Base-by-base conservation (phyloP, 2,797 vertebrate genomes). In the Buceros bicornis region DNA sequence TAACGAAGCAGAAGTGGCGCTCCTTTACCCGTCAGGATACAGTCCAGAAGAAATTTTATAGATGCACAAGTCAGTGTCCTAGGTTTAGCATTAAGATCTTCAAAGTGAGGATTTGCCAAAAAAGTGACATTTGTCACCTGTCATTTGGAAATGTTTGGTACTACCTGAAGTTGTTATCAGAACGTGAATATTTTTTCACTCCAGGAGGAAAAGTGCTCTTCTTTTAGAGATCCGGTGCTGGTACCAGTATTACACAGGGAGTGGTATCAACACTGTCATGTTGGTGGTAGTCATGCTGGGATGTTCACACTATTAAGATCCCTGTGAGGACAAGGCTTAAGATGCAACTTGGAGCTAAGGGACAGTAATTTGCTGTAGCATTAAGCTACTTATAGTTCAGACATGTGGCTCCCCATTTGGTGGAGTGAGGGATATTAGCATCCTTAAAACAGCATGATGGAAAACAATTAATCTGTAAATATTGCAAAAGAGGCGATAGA, bases 241-340 rank as follows among this genome's bases (percentile, higher is more conserved):
- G 29, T 43, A 62, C 22, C 6, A 2, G 1, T 48, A 56, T 14
- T 54, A 79, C 15, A 40, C 13, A 76, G 16, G 17, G 29, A 84
- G 28, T 2, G 2, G 37, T 10, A 85, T 2, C 40, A 77, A 53
- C 8, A 10, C 42, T 16, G 21, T 16, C 58, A 40, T 14, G 17
- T 70, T 40, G 21, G 28, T 53, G 35, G n/a, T 6, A 72, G 22
- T 45, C 61, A 81, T 0, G 1, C 15, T 85, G n/a, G 16, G 37
- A 67, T 83, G 21, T n/a, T 89, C 85, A 74, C 42, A 20, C 16
- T 24, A 7, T 0, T 42, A 73, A 89, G 65, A 89, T 16, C 33
- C 64, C 76, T 40, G 21, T 61, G 93, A 91, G 72, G 72, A 65
- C 79, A 90, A 94, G 37, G 45, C 57, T 91, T 86, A 83, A 64